phyloP scores from a whole-genome alignment of 2,888 invertebrate species.

The Agriopis marginaria region DNA sequence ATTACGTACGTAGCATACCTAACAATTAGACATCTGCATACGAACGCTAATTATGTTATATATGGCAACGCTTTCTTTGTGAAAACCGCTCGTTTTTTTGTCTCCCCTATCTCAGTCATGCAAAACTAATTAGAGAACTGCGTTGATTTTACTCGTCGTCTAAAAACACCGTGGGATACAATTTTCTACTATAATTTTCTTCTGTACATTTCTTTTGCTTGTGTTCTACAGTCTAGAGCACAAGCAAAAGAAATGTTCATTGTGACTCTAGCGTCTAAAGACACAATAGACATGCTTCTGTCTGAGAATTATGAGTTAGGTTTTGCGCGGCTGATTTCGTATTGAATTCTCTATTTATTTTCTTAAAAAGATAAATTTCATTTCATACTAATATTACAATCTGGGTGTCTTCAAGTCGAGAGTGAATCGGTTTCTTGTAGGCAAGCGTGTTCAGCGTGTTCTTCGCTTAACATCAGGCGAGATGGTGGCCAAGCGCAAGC shows the following conservation, averaged over 20 bases:
- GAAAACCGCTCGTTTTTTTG: conserved; percentile 65
- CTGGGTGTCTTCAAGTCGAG: too few relatives aligned
- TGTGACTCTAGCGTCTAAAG: neutral
- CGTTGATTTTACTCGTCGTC: conserved; percentile 31
- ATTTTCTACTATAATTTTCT: conserved; percentile 49
- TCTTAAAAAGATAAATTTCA: neutral
- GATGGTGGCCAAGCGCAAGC: too few relatives aligned
- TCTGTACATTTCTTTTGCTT: conserved; percentile 34
- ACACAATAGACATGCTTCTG: conserved; percentile 24
- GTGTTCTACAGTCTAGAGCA: neutral
- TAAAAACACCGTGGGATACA: conserved; percentile 56
- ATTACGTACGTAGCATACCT: conserved; percentile 15
- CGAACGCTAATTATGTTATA: conserved; percentile 42
- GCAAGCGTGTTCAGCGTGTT: too few relatives aligned
- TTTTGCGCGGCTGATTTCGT: conserved; percentile 25
- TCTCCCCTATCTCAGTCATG: conserved; percentile 67
- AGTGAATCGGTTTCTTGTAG: too few relatives aligned
- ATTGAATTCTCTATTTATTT: conserved; percentile 17
- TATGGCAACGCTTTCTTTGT: conserved; percentile 70
- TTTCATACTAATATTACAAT: too few relatives aligned
- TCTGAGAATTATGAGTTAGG: conserved; percentile 31
- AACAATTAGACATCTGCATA: conserved; percentile 43
- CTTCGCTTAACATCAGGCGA: too few relatives aligned
- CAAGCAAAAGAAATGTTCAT: too few relatives aligned
- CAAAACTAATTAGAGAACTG: conserved; percentile 71